Percentiles rank a stretch among this genome's conserved stretches.
Conservation (phyloP, 1,140 invertebrate species). For the Ephestia elutella region DNA sequence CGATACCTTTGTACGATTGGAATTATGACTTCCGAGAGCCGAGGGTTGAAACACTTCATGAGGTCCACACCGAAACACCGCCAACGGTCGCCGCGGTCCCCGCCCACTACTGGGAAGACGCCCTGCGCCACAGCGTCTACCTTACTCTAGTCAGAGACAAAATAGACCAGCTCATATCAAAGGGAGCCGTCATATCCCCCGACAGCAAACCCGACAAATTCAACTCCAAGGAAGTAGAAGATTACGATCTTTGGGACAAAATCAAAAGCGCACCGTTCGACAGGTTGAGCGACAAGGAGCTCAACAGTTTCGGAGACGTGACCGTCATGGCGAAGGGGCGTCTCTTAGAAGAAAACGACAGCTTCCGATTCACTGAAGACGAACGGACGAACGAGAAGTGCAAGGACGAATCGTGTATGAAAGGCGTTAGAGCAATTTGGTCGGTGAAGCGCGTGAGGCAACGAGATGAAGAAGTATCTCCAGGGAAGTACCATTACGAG, state of each 20-base stretch:
- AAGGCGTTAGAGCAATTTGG: constrained; percentile 76
- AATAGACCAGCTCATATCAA: constrained; percentile 63
- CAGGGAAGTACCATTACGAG: constrained; percentile 75
- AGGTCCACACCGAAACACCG: constrained; percentile 44
- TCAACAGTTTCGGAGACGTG: constrained; percentile 75
- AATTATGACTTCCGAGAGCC: constrained; percentile 42
- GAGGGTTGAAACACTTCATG: constrained; percentile 61
- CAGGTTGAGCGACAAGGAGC: constrained; percentile 53
- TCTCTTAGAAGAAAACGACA: constrained; percentile 67
- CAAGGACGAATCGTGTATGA: constrained; percentile 45
- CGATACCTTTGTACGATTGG: constrained; percentile 63
- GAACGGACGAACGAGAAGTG: constrained; percentile 68
- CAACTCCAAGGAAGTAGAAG: constrained; percentile 51
- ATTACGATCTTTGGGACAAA: constrained; percentile 71
- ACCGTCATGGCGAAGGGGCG: constrained; percentile 77
- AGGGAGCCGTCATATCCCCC: constrained; percentile 48
- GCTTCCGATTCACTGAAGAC: constrained; percentile 75
- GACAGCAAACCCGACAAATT: constrained; percentile 36
- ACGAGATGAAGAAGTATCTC: constrained; percentile 68
- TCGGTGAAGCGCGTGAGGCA: constrained; percentile 78
- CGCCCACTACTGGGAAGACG: constrained; percentile 75
- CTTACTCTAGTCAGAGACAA: constrained; percentile 73
- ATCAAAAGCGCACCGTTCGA: constrained; percentile 74
- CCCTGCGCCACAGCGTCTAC: constrained; percentile 76
- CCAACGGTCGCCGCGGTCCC: constrained; percentile 40